Percentiles rank a stretch among this genome's conserved stretches.
Conservation (phyloP, 2,888 invertebrate genomes). For the Petrolisthes cinctipes region DNA sequence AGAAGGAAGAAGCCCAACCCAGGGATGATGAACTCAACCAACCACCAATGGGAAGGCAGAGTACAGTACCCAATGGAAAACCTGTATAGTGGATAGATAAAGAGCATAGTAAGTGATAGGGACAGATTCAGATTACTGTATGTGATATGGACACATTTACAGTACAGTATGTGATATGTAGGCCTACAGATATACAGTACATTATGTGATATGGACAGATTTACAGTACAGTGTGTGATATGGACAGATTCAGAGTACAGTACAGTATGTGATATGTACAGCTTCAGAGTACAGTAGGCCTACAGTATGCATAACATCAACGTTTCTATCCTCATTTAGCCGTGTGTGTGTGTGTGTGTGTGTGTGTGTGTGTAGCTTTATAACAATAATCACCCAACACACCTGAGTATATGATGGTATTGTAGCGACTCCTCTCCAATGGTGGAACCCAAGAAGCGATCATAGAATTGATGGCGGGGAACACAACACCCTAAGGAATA, state of each 20-base stretch:
- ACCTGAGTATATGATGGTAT: constrained; percentile 88
- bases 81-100: constrained; percentile 72
- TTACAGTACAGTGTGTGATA: no score
- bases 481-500: constrained; percentile 80
- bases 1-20: constrained; percentile 77
- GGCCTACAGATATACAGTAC: no score
- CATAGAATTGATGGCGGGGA: constrained; percentile 95
- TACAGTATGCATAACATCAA: background rate
- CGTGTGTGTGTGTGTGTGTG: background rate
- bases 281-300: no score
- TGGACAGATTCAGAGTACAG: no score
- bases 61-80: constrained; percentile 76
- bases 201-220: no score
- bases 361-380: background rate
- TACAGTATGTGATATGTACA: no score
- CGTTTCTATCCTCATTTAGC: background rate
- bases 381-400: background rate
- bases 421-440: constrained; percentile 88
- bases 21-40: constrained; percentile 73
- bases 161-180: no score
- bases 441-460: constrained; percentile 94
- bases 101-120: background rate
- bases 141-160: background rate
- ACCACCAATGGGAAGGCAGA: constrained; percentile 75
- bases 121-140: background rate